Evolutionary conservation across 2,797 vertebrate species (phyloP).

Genomic region (Anomalospiza imberbis): DNA sequence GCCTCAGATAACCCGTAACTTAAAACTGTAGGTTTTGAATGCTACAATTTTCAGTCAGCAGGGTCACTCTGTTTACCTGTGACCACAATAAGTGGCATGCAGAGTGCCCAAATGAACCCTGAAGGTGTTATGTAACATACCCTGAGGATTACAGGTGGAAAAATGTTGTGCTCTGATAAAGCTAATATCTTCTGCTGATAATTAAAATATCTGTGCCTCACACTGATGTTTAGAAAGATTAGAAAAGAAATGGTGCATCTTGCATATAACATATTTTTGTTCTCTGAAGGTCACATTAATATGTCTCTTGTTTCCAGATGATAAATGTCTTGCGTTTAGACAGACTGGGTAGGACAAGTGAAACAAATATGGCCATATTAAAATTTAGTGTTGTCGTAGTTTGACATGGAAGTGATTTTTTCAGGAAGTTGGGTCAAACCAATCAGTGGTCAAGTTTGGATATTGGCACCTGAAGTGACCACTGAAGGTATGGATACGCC

Average conservation of each 20-base stretch:
- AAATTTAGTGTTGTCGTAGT: too few relatives aligned
- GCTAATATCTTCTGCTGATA: not conserved
- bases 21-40: not conserved
- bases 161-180: not conserved
- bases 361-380: not conserved
- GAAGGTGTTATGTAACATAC: not conserved
- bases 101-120: not conserved
- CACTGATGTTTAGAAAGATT: not conserved
- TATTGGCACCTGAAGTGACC: too few relatives aligned
- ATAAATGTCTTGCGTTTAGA: not conserved
- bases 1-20: not conserved
- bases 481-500: too few relatives aligned
- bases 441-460: too few relatives aligned
- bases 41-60: not conserved
- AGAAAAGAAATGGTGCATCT: not conserved
- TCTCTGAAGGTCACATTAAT: not conserved
- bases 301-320: not conserved
- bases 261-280: not conserved
- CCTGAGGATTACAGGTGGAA: not conserved
- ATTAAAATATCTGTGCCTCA: not conserved
- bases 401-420: too few relatives aligned
- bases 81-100: not conserved
- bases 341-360: not conserved
- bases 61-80: not conserved
- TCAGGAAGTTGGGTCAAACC: too few relatives aligned